Percentiles rank a stretch among this genome's conserved stretches.
phyloP scores from a whole-genome alignment of 2,797 vertebrate species.

The Poecilia gillii region DNA sequence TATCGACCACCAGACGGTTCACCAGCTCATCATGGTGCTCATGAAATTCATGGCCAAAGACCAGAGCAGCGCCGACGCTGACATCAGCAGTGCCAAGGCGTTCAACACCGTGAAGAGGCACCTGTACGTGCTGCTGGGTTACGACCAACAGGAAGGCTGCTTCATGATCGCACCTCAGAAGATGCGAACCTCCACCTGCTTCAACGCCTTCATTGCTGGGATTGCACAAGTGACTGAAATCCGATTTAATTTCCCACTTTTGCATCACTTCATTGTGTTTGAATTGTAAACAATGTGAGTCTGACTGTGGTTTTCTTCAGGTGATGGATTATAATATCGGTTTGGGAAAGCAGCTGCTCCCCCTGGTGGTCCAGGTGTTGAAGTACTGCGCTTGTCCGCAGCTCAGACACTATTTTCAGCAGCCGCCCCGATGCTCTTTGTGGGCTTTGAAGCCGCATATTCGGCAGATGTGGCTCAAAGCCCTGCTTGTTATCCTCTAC shows the following conservation, averaged over 20 bases:
- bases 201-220: conserved; percentile 97
- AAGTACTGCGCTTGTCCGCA: conserved; percentile 98
- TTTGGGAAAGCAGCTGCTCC: conserved; percentile 96
- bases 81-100: conserved; percentile 97
- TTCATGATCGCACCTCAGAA: conserved; percentile 99
- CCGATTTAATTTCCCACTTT: not conserved
- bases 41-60: conserved; percentile 99
- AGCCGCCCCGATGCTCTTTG: conserved; percentile 96
- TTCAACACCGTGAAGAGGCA: conserved; percentile 99
- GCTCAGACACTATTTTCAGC: conserved; percentile 97
- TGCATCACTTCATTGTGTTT: not conserved
- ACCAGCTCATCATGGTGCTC: conserved; percentile 96
- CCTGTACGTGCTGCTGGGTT: conserved; percentile 94
- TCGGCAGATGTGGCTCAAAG: conserved; percentile 98
- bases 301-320: conserved; percentile 74
- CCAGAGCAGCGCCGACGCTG: conserved; percentile 93
- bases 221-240: conserved; percentile 89
- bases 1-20: conserved; percentile 98
- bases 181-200: conserved; percentile 97
- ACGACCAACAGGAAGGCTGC: conserved; percentile 97
- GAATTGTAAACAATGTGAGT: not conserved
- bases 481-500: conserved; percentile 96
- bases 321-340: conserved; percentile 98
- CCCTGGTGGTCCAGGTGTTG: conserved; percentile 96
- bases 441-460: conserved; percentile 97